Conservation (phyloP, 2,797 vertebrate species). For the Odontamblyopus rebecca region DNA sequence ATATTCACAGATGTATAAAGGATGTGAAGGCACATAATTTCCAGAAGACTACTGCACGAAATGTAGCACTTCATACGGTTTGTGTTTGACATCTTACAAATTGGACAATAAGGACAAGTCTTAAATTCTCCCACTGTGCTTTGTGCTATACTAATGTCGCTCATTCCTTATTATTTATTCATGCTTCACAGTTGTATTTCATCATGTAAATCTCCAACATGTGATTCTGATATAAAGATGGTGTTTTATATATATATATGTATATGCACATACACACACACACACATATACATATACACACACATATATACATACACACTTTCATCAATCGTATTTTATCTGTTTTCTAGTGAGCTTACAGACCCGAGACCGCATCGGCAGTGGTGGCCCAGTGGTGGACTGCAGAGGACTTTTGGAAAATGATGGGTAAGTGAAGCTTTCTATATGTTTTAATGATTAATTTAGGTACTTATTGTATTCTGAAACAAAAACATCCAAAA, state of each 20-base stretch:
- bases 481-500: not conserved
- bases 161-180: too few relatives aligned
- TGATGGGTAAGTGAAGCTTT: conserved; percentile 85
- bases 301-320: not conserved
- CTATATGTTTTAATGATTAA: too few relatives aligned
- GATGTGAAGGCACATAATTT: not conserved
- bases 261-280: too few relatives aligned
- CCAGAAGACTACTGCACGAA: not conserved
- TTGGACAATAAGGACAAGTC: not conserved
- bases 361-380: conserved; percentile 93
- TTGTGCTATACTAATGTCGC: not conserved
- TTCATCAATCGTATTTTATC: conserved; percentile 13
- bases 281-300: too few relatives aligned
- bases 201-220: not conserved
- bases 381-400: conserved; percentile 94
- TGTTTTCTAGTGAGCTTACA: conserved; percentile 89
- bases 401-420: conserved; percentile 95
- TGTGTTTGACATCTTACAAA: not conserved
- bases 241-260: too few relatives aligned
- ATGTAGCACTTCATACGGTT: not conserved
- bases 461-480: not conserved
- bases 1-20: not conserved
- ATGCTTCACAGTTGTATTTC: not conserved
- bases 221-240: not conserved
- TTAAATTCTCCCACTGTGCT: not conserved